Percentiles rank a stretch among this genome's conserved stretches.
phyloP scores from a whole-genome alignment of 2,797 vertebrate species.

The Chlorospingus flavigularis region DNA sequence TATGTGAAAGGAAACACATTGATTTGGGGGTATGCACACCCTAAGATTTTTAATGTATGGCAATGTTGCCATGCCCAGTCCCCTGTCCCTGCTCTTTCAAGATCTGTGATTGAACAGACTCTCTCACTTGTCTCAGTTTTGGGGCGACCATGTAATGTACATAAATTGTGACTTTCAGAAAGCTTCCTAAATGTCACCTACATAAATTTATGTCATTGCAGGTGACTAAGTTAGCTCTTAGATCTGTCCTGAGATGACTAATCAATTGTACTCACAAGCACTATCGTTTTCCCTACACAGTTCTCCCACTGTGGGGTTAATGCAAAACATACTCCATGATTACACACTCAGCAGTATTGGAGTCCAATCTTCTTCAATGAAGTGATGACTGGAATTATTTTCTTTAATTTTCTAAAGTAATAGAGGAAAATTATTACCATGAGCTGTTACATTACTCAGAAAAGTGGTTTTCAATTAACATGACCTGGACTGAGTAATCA shows the following conservation, averaged over 20 bases:
- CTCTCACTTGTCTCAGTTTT: not conserved
- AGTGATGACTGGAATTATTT: not conserved
- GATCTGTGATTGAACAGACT: not conserved
- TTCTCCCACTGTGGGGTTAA: not conserved
- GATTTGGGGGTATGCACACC: not conserved
- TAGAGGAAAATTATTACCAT: not conserved
- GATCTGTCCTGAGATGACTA: not conserved
- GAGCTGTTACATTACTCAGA: not conserved
- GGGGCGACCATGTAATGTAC: not conserved
- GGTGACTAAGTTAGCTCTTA: not conserved
- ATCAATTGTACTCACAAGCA: not conserved
- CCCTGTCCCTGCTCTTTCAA: not conserved
- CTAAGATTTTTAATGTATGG: not conserved
- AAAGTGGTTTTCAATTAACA: not conserved
- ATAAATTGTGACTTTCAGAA: not conserved
- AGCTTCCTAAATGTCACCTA: not conserved
- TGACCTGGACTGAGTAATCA: not conserved
- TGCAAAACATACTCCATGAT: not conserved
- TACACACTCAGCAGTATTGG: not conserved
- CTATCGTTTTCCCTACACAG: not conserved
- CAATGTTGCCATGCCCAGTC: fast-evolving
- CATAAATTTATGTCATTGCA: not conserved
- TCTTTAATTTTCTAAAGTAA: not conserved
- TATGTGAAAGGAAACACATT: not conserved
- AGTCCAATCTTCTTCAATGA: not conserved